Percentiles rank a stretch among this genome's conserved stretches.
Conservation (phyloP, 2,888 invertebrate species). For the Andrena marginata region DNA sequence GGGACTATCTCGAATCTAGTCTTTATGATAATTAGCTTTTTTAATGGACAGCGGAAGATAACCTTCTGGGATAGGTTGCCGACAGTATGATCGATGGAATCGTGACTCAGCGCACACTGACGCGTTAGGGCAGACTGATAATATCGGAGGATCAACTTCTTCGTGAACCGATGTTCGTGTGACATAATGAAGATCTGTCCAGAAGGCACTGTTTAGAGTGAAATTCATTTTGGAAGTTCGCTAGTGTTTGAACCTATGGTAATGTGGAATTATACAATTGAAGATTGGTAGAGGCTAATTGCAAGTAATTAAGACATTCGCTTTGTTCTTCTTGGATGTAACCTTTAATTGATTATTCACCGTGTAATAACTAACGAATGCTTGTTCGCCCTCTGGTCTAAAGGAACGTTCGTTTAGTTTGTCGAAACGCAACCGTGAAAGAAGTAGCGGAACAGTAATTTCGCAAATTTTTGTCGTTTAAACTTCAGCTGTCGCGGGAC, state of each 20-base stretch:
- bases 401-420: no score
- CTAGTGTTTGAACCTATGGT: no score
- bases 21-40: neutral
- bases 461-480: slow-evolving; percentile 50
- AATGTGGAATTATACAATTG: neutral
- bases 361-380: neutral
- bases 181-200: no score
- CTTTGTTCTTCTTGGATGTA: slow-evolving; percentile 6
- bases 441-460: neutral
- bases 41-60: neutral
- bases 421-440: no score
- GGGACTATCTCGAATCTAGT: neutral
- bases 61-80: neutral
- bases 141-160: neutral
- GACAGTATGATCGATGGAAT: neutral
- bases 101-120: neutral
- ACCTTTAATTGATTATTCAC: neutral
- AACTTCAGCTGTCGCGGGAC: slow-evolving; percentile 37
- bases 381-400: no score
- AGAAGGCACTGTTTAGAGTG: no score
- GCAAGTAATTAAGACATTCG: slow-evolving; percentile 6
- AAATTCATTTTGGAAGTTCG: no score
- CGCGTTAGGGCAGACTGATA: neutral
- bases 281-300: neutral
- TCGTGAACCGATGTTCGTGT: no score